Conservation (phyloP, 2,113 vertebrate species). For the Caracal caracal region DNA sequence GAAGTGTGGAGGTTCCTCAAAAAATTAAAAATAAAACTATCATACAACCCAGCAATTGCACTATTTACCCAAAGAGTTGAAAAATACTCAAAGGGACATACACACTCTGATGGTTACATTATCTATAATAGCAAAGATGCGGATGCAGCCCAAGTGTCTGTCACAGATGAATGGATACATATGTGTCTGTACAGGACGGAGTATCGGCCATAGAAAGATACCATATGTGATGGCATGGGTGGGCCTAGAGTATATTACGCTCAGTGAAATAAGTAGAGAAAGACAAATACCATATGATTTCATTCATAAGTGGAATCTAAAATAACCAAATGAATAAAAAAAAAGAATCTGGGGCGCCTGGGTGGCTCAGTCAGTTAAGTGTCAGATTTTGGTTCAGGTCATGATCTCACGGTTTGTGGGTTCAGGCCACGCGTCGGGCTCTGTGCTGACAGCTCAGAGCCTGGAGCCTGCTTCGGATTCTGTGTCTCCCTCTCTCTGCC, state of each 20-base stretch:
- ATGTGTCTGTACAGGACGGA: fast-evolving
- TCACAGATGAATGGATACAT: too few species aligned
- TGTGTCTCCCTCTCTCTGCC: too few species aligned
- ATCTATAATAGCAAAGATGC: too few species aligned
- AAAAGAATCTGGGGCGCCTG: neutral
- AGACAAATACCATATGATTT: neutral
- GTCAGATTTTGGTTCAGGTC: too few species aligned
- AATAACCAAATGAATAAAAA: neutral
- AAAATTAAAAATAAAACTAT: neutral
- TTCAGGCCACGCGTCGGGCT: too few species aligned
- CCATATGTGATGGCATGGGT: fast-evolving
- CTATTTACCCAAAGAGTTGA: neutral
- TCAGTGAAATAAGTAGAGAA: neutral
- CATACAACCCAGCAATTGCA: neutral
- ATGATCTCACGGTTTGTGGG: too few species aligned
- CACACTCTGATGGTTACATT: neutral
- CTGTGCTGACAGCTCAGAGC: too few species aligned
- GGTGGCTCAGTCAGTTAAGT: too few species aligned
- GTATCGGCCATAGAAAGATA: neutral
- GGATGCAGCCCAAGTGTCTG: neutral
- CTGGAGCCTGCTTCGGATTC: too few species aligned
- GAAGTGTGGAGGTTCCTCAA: neutral
- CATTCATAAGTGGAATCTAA: neutral
- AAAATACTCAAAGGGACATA: neutral
- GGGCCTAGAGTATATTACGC: neutral